Percentiles rank a stretch among this genome's conserved stretches.
Conservation (phyloP, 1,140 invertebrate genomes). For the Centruroides vittatus region DNA sequence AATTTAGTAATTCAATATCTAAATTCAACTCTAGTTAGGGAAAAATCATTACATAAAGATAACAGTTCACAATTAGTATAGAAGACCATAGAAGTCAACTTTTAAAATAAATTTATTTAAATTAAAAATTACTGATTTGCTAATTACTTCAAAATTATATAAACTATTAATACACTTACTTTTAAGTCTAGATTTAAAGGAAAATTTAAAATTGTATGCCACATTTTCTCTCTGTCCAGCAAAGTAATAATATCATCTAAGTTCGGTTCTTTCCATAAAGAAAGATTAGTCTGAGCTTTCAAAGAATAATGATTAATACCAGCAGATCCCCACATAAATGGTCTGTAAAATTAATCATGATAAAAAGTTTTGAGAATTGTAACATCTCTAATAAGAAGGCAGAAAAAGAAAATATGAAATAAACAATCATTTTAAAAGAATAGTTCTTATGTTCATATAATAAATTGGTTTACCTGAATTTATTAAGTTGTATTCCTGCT, state of each 20-base stretch:
- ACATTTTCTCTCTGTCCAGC: constrained; percentile 43
- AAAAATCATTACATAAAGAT: no score
- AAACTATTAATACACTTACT: constrained; percentile 12
- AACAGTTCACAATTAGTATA: no score
- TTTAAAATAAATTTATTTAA: no score
- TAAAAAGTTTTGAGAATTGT: no score
- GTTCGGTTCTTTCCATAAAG: constrained; percentile 50
- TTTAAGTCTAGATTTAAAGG: constrained; percentile 31
- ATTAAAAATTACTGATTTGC: no score
- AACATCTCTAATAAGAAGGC: no score
- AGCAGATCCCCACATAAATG: constrained; percentile 60
- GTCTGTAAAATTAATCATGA: constrained; percentile 40
- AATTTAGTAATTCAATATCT: no score
- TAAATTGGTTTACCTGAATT: constrained; percentile 4
- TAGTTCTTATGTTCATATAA: neutral
- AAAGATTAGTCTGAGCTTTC: constrained; percentile 39
- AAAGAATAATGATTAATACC: constrained; percentile 58
- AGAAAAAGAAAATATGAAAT: no score
- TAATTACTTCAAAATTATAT: no score
- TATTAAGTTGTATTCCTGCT: constrained; percentile 1
- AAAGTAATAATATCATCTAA: constrained; percentile 53
- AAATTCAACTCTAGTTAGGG: no score
- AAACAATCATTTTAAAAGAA: no score
- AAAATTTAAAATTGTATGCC: constrained; percentile 51
- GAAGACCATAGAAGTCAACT: no score